phyloP scores from a whole-genome alignment of 2,888 invertebrate species.

The Acleris literana region DNA sequence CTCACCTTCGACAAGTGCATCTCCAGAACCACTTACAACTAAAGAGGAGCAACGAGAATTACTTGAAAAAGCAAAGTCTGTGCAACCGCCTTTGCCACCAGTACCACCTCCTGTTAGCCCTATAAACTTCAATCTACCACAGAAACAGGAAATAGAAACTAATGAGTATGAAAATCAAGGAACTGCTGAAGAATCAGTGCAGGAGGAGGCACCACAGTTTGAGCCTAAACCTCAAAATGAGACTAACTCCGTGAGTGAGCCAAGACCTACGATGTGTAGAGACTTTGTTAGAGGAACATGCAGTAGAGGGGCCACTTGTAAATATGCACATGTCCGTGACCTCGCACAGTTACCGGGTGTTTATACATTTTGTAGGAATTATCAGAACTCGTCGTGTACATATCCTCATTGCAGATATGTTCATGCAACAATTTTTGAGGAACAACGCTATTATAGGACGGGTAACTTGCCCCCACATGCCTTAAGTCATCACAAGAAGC shows the following conservation, averaged over 20 bases:
- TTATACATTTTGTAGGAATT: slow-evolving; percentile 66
- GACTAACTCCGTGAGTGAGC: slow-evolving; percentile 3
- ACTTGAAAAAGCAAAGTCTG: slow-evolving; percentile 18
- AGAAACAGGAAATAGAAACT: slow-evolving; percentile 53
- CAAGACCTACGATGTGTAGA: slow-evolving; percentile 53
- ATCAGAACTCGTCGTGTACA: slow-evolving; percentile 59
- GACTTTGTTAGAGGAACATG: slow-evolving; percentile 65
- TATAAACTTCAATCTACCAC: slow-evolving; percentile 15
- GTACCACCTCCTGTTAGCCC: slow-evolving; percentile 55
- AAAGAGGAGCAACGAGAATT: slow-evolving; percentile 27
- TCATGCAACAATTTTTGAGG: slow-evolving; percentile 67
- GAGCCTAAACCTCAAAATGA: background rate
- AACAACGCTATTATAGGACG: slow-evolving; percentile 61
- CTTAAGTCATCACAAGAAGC: slow-evolving; percentile 55
- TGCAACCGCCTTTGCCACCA: slow-evolving; percentile 55
- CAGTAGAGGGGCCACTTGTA: slow-evolving; percentile 53
- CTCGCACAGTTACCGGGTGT: slow-evolving; percentile 56
- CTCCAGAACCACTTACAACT: slow-evolving; percentile 11
- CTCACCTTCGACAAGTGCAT: slow-evolving; percentile 1
- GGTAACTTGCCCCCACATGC: slow-evolving; percentile 59
- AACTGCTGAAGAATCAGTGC: slow-evolving; percentile 2
- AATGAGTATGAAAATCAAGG: slow-evolving; percentile 42
- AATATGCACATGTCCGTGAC: slow-evolving; percentile 60
- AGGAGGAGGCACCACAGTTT: slow-evolving; percentile 1
- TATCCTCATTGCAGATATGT: slow-evolving; percentile 61